Base-by-base conservation (phyloP, 2,888 invertebrate genomes). In the Magallana nippona region DNA sequence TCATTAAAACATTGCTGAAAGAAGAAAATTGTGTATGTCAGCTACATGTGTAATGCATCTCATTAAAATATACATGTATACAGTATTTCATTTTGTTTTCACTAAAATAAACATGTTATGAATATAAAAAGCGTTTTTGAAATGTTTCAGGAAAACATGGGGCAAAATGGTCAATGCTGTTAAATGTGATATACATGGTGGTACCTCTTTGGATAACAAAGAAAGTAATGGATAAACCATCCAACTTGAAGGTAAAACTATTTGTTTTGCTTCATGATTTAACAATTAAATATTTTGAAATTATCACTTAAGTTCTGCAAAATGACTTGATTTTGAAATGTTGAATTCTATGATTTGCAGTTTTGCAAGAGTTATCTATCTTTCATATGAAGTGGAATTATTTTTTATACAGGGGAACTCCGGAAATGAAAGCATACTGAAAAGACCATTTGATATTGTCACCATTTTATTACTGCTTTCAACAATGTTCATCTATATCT, bases 111-210 rank as follows among this genome's bases (percentile, higher is more conserved):
- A 60, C n/a, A 10, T 60, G 0, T 8, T 60, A 60, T n/a, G 17
- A 0, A 17, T 1, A 17, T 60, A n/a, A 77, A 15, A 62, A n/a
- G 3, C 3, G 10, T 32, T 22, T 82, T 19, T 81, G 60, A 44
- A 44, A 78, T 82, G 71, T 87, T 89, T 19, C 89, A 94, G 94
- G 94, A 5, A 90, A 92, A 79, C 90, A 90, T 87, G 91, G 91
- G 17, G 86, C 94, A 17, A 91, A 89, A 58, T 89, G 91, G 89
- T 92, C 93, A 0, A 90, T 92, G 60, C 84, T 94, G 15, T 89
- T 94, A 78, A 94, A 94, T 87, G 86, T 93, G 0, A 93, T 94
- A 0, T 94, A 92, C 87, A 83, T 91, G 13, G 81, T 92, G 60
- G 86, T 92, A n/a, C 94, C 94, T 3, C 81, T 93, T 13, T 87